These are phyloP conservation scores for Brachystomella parvula DNA, from an alignment of 1,140 invertebrate species.

Conservation along the genomic window DNA sequence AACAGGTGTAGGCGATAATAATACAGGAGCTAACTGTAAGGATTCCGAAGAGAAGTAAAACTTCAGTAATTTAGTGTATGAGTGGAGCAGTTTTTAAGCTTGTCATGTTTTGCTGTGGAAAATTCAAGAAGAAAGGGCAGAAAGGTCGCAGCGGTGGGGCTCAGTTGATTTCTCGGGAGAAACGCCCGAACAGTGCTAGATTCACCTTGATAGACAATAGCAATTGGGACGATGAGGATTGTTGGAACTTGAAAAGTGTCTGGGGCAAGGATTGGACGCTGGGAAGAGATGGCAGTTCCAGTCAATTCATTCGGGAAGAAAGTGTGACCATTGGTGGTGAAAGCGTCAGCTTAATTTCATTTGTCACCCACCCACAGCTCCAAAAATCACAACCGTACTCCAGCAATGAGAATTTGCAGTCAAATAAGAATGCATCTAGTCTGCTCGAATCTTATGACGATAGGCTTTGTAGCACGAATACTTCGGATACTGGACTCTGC, in stretches of 20 bases:
- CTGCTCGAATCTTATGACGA: background rate
- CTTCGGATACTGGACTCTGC: background rate
- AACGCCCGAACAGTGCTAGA: background rate
- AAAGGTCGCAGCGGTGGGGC: background rate
- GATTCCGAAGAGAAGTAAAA: background rate
- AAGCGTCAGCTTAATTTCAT: background rate
- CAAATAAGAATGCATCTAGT: too few relatives aligned
- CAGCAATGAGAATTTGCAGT: too few relatives aligned
- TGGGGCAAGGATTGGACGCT: constrained; percentile 1
- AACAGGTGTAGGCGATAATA: too few relatives aligned
- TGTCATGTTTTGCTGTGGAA: background rate
- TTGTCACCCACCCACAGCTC: too few relatives aligned
- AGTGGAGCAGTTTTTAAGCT: background rate
- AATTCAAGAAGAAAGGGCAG: background rate
- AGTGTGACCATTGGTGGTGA: background rate
- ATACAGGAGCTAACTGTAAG: too few relatives aligned
- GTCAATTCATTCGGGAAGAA: too few relatives aligned
- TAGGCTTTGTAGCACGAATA: background rate
- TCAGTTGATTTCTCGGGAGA: background rate
- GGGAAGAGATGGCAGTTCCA: background rate
- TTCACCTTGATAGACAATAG: background rate
- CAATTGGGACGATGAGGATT: background rate
- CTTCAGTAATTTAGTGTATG: background rate
- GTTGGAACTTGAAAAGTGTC: background rate
- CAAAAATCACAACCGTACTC: too few relatives aligned